A percentile compares a stretch with the other conserved stretches of the same genome.
These are phyloP conservation scores for Ladona fulva DNA, from an alignment of 1,140 invertebrate species.

Conservation along the genomic window DNA sequence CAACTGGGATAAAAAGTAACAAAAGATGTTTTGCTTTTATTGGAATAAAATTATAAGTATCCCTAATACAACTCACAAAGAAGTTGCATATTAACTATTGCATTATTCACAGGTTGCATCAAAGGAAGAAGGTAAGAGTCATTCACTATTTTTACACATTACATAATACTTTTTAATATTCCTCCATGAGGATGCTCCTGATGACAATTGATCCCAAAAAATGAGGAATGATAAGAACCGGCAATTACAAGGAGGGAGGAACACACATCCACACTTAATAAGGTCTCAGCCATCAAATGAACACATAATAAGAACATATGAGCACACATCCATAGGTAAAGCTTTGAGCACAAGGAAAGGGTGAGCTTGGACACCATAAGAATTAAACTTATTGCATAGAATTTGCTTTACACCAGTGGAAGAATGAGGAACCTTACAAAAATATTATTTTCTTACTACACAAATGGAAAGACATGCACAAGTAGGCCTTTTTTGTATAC, in stretches of 20 bases:
- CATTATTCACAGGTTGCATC: neutral
- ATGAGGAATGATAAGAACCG: slow-evolving; percentile 6
- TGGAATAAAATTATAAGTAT: slow-evolving; percentile 9
- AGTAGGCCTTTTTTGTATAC: slow-evolving; percentile 15
- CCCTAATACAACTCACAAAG: slow-evolving; percentile 4
- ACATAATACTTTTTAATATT: neutral
- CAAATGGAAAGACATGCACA: slow-evolving; percentile 17
- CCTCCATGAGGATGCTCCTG: neutral
- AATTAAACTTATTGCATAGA: slow-evolving; percentile 14
- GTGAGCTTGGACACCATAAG: neutral
- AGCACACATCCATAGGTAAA: slow-evolving; percentile 12
- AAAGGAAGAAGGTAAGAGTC: neutral
- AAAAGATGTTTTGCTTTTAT: neutral
- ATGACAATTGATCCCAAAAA: neutral
- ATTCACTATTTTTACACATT: neutral
- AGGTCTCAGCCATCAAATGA: neutral
- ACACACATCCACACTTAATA: neutral
- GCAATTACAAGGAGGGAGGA: slow-evolving; percentile 9
- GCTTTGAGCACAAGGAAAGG: slow-evolving; percentile 15
- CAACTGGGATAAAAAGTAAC: neutral
- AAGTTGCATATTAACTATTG: neutral
- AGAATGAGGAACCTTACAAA: slow-evolving; percentile 12
- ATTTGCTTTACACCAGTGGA: slow-evolving; percentile 12
- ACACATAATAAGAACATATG: slow-evolving; percentile 12
- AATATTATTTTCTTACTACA: slow-evolving; percentile 12